These are phyloP conservation scores for Pteronotus mesoamericanus DNA, from an alignment of 2,797 vertebrate species.

Conservation along the genomic window DNA sequence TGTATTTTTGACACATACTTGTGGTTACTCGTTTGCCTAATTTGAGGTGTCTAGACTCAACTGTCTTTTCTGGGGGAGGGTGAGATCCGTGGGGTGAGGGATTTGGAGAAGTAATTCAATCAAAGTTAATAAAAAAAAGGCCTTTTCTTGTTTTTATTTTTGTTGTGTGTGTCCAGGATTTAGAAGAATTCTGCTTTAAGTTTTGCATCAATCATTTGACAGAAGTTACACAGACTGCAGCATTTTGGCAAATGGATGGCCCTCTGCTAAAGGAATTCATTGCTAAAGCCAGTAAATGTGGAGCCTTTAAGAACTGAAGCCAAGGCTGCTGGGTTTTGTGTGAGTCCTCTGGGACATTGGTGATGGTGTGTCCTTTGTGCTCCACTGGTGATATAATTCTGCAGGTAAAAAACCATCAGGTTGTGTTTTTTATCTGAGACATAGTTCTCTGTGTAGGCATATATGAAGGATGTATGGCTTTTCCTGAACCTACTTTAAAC, in stretches of 20 bases:
- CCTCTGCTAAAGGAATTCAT: conserved; percentile 98
- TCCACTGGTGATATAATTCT: not conserved
- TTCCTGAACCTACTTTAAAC: conserved; percentile 22
- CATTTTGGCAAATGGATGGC: conserved; percentile 97
- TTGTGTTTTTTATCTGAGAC: not conserved
- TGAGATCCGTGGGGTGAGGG: conserved; percentile 23
- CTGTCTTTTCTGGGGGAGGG: conserved; percentile 4
- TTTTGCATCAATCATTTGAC: conserved; percentile 99
- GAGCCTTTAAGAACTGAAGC: conserved; percentile 97
- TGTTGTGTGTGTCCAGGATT: conserved; percentile 86
- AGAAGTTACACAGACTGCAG: conserved; percentile 94
- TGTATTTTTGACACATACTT: not conserved
- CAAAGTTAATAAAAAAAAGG: conserved; percentile 59
- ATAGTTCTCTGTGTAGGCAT: not conserved
- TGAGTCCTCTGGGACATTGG: not conserved
- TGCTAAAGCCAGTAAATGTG: conserved; percentile 96
- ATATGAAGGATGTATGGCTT: not conserved
- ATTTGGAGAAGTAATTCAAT: conserved; percentile 24
- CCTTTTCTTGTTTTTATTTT: conserved; percentile 60
- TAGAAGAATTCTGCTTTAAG: conserved; percentile 99
- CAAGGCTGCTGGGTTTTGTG: conserved; percentile 55
- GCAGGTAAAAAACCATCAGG: conserved; percentile 39
- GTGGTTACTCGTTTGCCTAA: not conserved
- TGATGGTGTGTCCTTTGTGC: conserved; percentile 4
- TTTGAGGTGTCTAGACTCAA: not conserved